A percentile compares a stretch with the other conserved stretches of the same genome.
phyloP scores from a whole-genome alignment of 37 sponge, comb jelly and placozoan genomes.

The Hormiphora californensis region DNA sequence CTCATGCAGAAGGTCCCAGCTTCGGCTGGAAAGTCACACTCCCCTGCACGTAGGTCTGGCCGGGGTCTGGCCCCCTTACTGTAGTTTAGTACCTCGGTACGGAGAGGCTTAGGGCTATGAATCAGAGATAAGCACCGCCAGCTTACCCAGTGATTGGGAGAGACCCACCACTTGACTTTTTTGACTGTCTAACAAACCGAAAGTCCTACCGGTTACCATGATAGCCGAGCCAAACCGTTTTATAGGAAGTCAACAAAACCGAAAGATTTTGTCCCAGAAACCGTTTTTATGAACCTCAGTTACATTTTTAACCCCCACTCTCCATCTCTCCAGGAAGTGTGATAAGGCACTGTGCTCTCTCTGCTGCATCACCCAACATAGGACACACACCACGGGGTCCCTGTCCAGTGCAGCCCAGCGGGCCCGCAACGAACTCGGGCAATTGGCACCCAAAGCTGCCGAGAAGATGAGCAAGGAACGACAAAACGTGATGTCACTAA shows the following conservation, averaged over 20 bases:
- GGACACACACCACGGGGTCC: constrained; percentile 18
- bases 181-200: too few species aligned
- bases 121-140: too few species aligned
- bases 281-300: neutral
- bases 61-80: too few species aligned
- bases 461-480: constrained; percentile 47
- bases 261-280: neutral
- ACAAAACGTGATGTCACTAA: constrained; percentile 43
- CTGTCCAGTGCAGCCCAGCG: constrained; percentile 28
- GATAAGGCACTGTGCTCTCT: constrained; percentile 48
- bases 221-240: too few species aligned
- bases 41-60: too few species aligned
- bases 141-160: too few species aligned
- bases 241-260: neutral
- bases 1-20: too few species aligned
- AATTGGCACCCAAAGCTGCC: constrained; percentile 11
- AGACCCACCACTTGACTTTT: too few species aligned
- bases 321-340: constrained; percentile 12
- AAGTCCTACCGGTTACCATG: too few species aligned
- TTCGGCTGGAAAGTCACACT: too few species aligned
- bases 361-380: constrained; percentile 49
- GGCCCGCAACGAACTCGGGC: neutral
- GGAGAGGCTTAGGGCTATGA: too few species aligned
- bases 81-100: too few species aligned
- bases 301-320: neutral